These are phyloP conservation scores for Zophobas atratus DNA, from an alignment of 1,140 invertebrate genomes.

Conservation along the genomic window DNA sequence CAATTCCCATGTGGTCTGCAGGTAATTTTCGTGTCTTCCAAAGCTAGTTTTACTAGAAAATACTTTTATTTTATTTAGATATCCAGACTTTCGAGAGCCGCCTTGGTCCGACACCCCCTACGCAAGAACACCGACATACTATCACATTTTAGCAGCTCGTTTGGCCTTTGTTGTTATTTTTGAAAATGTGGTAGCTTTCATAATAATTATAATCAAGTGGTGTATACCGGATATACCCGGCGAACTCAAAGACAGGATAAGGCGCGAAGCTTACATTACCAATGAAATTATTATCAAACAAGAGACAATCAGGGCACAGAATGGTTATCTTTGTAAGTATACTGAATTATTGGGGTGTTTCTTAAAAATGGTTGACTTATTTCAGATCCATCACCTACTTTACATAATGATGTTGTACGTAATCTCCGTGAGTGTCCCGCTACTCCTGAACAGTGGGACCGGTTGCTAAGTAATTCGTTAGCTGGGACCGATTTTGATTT, in stretches of 20 bases:
- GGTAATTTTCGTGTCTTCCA: slow-evolving; percentile 66
- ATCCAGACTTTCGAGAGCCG: slow-evolving; percentile 88
- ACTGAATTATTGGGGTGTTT: not conserved
- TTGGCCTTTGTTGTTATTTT: slow-evolving; percentile 95
- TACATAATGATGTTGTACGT: slow-evolving; percentile 52
- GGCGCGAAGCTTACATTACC: slow-evolving; percentile 89
- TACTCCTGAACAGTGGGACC: slow-evolving; percentile 69
- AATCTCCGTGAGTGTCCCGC: slow-evolving; percentile 60
- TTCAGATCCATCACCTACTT: slow-evolving; percentile 39
- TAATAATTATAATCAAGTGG: slow-evolving; percentile 89
- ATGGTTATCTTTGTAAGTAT: slow-evolving; percentile 53
- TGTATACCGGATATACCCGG: slow-evolving; percentile 89
- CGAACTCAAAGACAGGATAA: slow-evolving; percentile 83
- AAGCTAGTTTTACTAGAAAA: not conserved
- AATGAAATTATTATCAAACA: slow-evolving; percentile 92
- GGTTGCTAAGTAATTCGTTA: slow-evolving; percentile 70
- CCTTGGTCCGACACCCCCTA: slow-evolving; percentile 78
- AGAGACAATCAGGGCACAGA: slow-evolving; percentile 76
- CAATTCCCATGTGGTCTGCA: slow-evolving; percentile 73
- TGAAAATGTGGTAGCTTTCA: slow-evolving; percentile 90
- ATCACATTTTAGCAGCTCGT: slow-evolving; percentile 91
- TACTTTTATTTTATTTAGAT: slow-evolving; percentile 71
- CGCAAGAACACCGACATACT: slow-evolving; percentile 84
- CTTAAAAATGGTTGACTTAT: not conserved
- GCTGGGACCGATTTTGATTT: slow-evolving; percentile 78